Evolutionary conservation across 1,140 invertebrate genomes (phyloP).

Genomic region (Ganaspis sp.): DNA sequence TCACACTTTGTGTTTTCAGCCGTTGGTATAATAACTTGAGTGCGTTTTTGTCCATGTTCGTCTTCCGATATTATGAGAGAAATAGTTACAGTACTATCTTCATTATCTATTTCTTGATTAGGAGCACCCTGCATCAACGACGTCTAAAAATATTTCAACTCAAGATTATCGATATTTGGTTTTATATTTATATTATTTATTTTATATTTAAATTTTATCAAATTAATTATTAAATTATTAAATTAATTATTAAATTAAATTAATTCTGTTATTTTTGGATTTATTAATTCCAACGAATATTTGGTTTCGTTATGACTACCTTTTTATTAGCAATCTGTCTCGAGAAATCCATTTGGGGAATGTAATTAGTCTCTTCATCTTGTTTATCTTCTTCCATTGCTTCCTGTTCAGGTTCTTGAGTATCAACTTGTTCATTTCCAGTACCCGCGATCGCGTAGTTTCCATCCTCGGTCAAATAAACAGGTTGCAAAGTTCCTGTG

Average conservation of each 20-base stretch:
- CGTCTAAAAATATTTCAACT: slow-evolving; percentile 41
- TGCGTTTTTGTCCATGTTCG: slow-evolving; percentile 73
- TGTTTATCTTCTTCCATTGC: slow-evolving; percentile 49
- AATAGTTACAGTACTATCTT: slow-evolving; percentile 74
- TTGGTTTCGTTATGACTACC: slow-evolving; percentile 53
- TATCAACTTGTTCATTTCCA: slow-evolving; percentile 60
- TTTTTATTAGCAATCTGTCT: slow-evolving; percentile 49
- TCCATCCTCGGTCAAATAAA: slow-evolving; percentile 72
- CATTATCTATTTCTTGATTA: slow-evolving; percentile 64
- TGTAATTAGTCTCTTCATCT: slow-evolving; percentile 59
- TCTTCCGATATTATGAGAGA: slow-evolving; percentile 74
- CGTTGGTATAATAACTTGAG: slow-evolving; percentile 75
- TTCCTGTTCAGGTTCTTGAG: slow-evolving; percentile 56
- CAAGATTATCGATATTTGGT: too few relatives aligned
- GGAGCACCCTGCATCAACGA: slow-evolving; percentile 32
- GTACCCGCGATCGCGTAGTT: slow-evolving; percentile 72
- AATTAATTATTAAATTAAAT: too few relatives aligned
- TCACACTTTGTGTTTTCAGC: slow-evolving; percentile 71
- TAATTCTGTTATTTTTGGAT: too few relatives aligned
- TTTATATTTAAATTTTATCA: too few relatives aligned
- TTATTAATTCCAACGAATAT: too few relatives aligned
- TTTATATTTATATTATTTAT: too few relatives aligned
- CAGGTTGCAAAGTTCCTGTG: slow-evolving; percentile 68
- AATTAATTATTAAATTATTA: too few relatives aligned
- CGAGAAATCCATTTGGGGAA: slow-evolving; percentile 59